These are phyloP conservation scores for Psittacula echo DNA, from an alignment of 2,797 vertebrate genomes.

Conservation along the genomic window DNA sequence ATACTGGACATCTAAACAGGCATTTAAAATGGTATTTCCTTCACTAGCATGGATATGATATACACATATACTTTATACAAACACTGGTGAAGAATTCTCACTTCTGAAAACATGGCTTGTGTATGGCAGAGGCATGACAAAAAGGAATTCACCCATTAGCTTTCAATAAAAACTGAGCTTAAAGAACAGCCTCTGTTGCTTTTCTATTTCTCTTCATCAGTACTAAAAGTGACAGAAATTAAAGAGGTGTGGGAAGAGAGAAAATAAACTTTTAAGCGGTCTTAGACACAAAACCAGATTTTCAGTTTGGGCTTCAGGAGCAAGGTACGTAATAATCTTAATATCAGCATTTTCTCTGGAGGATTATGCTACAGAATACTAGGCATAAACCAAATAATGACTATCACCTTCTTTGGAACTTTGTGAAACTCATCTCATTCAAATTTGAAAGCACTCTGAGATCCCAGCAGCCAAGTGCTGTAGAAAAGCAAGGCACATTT, in stretches of 20 bases:
- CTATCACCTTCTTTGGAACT: not conserved
- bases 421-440: not conserved
- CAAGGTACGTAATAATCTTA: not conserved
- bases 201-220: not conserved
- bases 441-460: not conserved
- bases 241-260: not conserved
- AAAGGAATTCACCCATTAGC: not conserved
- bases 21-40: not conserved
- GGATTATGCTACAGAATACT: not conserved
- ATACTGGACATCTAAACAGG: not conserved
- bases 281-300: not conserved
- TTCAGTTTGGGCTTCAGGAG: not conserved
- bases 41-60: not conserved
- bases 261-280: not conserved
- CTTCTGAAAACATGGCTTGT: not conserved
- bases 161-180: not conserved
- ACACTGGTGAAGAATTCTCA: fast-evolving
- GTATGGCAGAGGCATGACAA: not conserved
- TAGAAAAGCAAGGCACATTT: not conserved
- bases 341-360: not conserved
- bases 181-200: not conserved
- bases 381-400: not conserved
- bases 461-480: not conserved
- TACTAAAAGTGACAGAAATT: not conserved
- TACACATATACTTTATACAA: not conserved